These are phyloP conservation scores for Scolopax bukidnonensis DNA, from an alignment of 2,797 vertebrate genomes.

Conservation along the genomic window DNA sequence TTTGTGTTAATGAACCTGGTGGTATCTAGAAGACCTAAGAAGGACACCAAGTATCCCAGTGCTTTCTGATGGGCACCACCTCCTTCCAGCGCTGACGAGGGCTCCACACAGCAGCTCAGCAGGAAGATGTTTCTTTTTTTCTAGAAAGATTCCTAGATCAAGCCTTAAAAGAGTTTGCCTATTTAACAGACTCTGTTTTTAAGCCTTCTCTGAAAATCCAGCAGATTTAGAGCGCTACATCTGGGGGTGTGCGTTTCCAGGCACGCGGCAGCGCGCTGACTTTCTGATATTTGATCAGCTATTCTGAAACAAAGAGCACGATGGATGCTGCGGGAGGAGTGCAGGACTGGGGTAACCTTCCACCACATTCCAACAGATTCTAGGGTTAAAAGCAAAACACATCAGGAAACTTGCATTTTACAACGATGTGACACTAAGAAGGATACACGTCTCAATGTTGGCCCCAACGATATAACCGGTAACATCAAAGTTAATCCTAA, in stretches of 20 bases:
- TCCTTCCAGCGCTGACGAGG: fast-evolving
- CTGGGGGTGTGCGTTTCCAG: background rate
- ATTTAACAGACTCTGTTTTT: background rate
- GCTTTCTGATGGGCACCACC: background rate
- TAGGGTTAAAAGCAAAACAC: background rate
- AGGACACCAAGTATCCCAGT: background rate
- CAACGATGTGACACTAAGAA: background rate
- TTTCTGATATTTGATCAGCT: background rate
- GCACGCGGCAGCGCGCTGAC: background rate
- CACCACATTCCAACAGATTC: background rate
- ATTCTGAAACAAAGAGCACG: background rate
- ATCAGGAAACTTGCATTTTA: background rate
- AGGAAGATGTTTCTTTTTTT: fast-evolving
- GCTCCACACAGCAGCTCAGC: background rate
- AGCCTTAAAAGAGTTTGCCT: background rate
- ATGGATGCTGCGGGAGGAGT: background rate
- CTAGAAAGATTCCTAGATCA: background rate
- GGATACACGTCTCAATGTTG: slow-evolving; percentile 94
- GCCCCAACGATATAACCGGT: slow-evolving; percentile 94
- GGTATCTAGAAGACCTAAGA: background rate
- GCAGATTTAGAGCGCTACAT: background rate
- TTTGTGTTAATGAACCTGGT: fast-evolving
- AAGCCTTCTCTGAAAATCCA: background rate
- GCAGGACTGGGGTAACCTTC: background rate
- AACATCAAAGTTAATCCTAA: slow-evolving; percentile 87